Conservation (phyloP, 1,140 invertebrate genomes). For the Sesamia nonagrioides region DNA sequence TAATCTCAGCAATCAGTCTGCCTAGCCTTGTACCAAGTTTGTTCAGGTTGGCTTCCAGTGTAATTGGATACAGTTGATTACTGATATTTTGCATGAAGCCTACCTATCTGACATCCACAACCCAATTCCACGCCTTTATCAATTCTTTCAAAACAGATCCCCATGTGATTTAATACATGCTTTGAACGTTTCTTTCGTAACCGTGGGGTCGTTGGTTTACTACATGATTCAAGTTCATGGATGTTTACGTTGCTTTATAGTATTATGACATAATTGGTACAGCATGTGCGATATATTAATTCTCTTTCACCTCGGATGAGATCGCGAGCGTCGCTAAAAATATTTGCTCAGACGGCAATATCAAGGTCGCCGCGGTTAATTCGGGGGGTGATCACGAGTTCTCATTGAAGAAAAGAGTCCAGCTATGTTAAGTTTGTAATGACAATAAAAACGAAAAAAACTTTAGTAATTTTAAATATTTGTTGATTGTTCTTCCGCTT, state of each 20-base stretch:
- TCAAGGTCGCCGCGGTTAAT: conserved; percentile 72
- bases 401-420: neutral
- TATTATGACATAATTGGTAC: conserved; percentile 64
- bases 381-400: conserved; percentile 54
- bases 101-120: neutral
- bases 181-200: neutral
- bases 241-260: conserved; percentile 51
- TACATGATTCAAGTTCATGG: conserved; percentile 52
- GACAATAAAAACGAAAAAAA: neutral
- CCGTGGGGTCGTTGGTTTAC: conserved; percentile 18
- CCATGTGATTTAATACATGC: neutral
- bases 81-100: neutral
- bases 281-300: conserved; percentile 65
- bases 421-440: conserved; percentile 30
- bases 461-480: no score
- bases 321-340: conserved; percentile 72
- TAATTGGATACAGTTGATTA: no score
- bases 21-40: no score
- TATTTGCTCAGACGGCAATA: conserved; percentile 75
- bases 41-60: no score
- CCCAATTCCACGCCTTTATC: no score
- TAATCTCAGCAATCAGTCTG: no score
- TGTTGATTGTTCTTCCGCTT: no score
- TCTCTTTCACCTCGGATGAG: conserved; percentile 64
- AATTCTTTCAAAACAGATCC: neutral